Conservation (phyloP, 2,113 vertebrate species). For the Pelecanus crispus region DNA sequence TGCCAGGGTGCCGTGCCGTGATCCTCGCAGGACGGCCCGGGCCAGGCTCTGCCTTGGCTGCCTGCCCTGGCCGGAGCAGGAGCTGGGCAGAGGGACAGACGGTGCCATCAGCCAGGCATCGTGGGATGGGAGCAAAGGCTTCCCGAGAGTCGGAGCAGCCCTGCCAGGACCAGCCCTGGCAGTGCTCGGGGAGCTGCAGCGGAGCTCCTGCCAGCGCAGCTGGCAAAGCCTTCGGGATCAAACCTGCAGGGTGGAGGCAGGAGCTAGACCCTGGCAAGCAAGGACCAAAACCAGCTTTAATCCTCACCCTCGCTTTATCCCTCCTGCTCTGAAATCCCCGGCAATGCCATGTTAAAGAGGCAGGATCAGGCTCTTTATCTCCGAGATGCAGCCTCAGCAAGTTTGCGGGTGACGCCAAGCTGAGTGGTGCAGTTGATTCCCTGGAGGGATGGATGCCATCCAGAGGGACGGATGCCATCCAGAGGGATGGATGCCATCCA, state of each 20-base stretch:
- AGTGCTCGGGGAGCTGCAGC: accelerated
- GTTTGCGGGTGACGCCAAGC: neutral
- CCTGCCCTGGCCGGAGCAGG: neutral
- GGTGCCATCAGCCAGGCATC: accelerated
- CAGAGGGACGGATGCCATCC: neutral
- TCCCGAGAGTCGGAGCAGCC: neutral
- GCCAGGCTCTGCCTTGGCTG: neutral
- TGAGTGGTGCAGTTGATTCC: accelerated
- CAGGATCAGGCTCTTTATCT: neutral
- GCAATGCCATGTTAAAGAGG: neutral
- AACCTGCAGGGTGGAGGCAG: neutral
- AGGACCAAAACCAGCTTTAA: neutral
- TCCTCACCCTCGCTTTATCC: neutral
- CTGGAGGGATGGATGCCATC: neutral
- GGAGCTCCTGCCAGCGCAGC: neutral
- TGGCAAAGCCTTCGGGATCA: neutral
- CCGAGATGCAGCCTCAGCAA: neutral
- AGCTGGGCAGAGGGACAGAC: neutral
- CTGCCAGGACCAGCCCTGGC: too few relatives aligned
- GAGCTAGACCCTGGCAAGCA: neutral
- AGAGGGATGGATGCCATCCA: neutral
- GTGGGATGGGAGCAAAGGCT: neutral
- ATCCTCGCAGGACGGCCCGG: neutral
- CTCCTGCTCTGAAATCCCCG: neutral
- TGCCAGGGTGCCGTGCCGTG: accelerated